Conservation (phyloP, 2,888 invertebrate genomes). For the Emmelina monodactyla region DNA sequence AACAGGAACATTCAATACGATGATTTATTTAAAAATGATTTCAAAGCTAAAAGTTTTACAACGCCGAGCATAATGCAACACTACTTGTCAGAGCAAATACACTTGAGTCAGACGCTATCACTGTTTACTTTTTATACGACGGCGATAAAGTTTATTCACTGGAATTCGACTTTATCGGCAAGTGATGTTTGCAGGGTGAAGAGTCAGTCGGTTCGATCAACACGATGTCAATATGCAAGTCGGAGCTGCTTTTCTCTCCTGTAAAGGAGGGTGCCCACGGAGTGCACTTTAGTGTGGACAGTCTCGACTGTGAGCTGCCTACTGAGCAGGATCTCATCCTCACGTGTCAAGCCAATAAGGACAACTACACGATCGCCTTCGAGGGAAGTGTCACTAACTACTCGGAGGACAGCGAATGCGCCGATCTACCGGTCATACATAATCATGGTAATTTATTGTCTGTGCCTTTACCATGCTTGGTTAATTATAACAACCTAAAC, state of each 20-base stretch:
- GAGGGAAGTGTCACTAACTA: conserved; percentile 87
- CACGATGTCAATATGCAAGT: conserved; percentile 91
- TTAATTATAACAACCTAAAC: too few species aligned
- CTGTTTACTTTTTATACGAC: background rate
- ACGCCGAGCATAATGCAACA: too few species aligned
- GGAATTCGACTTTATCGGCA: conserved; percentile 5
- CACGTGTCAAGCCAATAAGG: conserved; percentile 91
- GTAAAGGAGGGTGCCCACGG: conserved; percentile 81
- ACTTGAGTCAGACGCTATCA: too few species aligned
- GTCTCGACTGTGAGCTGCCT: conserved; percentile 85
- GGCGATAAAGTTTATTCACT: background rate
- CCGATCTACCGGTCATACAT: conserved; percentile 58
- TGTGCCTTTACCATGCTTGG: too few species aligned
- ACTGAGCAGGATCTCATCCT: conserved; percentile 86
- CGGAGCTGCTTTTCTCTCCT: conserved; percentile 89
- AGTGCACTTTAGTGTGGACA: conserved; percentile 88
- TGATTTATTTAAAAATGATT: too few species aligned
- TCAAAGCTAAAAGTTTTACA: too few species aligned
- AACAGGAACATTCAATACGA: too few species aligned
- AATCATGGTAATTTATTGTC: conserved; percentile 56
- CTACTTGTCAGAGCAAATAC: too few species aligned
- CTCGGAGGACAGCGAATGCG: conserved; percentile 84
- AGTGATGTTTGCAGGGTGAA: conserved; percentile 63
- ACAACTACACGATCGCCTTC: conserved; percentile 94
- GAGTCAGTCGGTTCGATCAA: conserved; percentile 77